A percentile compares a stretch with the other conserved stretches of the same genome.
Conservation (phyloP, 2,113 vertebrate species). For the Rutilus rutilus region DNA sequence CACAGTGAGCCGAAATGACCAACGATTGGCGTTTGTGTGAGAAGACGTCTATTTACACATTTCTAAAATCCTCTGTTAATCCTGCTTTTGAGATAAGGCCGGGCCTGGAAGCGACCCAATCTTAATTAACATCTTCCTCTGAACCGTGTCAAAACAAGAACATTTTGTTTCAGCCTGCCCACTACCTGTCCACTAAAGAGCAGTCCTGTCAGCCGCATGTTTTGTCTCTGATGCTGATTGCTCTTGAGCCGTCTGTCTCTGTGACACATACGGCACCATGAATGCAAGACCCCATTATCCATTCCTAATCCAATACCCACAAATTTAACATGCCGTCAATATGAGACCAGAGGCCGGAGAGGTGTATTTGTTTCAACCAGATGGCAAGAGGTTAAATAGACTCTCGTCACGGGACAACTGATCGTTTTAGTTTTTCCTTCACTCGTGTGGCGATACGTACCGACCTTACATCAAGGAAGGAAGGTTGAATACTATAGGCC, state of each 20-base stretch:
- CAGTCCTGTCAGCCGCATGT: slow-evolving; percentile 32
- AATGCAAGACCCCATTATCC: slow-evolving; percentile 39
- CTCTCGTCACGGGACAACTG: slow-evolving; percentile 47
- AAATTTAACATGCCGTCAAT: slow-evolving; percentile 52
- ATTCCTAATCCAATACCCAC: slow-evolving; percentile 40
- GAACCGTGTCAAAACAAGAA: slow-evolving; percentile 56
- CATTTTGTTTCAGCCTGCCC: slow-evolving; percentile 28
- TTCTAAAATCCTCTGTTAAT: slow-evolving; percentile 54
- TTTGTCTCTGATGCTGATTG: slow-evolving; percentile 4
- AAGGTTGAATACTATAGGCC: background rate
- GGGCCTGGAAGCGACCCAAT: slow-evolving; percentile 38
- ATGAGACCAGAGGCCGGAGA: slow-evolving; percentile 31
- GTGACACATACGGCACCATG: slow-evolving; percentile 37
- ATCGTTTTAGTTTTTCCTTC: slow-evolving; percentile 48
- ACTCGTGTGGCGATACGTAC: slow-evolving; percentile 57
- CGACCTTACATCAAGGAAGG: background rate
- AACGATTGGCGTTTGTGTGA: background rate
- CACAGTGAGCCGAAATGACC: slow-evolving; percentile 22
- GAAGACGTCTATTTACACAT: slow-evolving; percentile 50
- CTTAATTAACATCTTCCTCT: slow-evolving; percentile 63
- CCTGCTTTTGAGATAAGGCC: slow-evolving; percentile 54
- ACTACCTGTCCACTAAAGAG: slow-evolving; percentile 51
- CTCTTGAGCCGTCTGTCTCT: slow-evolving; percentile 35
- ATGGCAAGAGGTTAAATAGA: slow-evolving; percentile 29
- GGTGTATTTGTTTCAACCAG: slow-evolving; percentile 47